Evolutionary conservation across 2,113 vertebrate species (phyloP).

Genomic region (Tenebrosternarchus preto): DNA sequence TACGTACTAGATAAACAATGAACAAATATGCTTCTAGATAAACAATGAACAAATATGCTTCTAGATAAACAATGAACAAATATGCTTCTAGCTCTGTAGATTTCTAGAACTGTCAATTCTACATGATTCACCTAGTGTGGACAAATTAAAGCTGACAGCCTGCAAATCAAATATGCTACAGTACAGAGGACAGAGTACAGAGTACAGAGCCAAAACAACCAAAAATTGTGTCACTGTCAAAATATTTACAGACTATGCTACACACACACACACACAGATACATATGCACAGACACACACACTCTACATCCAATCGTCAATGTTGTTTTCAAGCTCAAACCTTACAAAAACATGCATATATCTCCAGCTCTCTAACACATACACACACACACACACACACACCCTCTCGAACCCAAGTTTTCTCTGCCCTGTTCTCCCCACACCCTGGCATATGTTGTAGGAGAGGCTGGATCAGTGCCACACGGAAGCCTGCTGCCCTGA

Average conservation of each 20-base stretch:
- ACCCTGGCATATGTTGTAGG: conserved; percentile 70
- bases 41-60: not conserved
- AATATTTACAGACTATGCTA: not conserved
- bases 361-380: too few species aligned
- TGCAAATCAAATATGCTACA: too few species aligned
- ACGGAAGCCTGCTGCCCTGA: conserved; percentile 72
- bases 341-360: conserved; percentile 9
- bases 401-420: conserved; percentile 17
- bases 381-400: not conserved
- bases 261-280: not conserved
- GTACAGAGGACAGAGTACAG: too few species aligned
- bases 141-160: not conserved
- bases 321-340: not conserved
- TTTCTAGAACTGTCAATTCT: not conserved
- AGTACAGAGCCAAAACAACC: not conserved
- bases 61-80: not conserved
- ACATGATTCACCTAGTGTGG: not conserved
- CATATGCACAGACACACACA: not conserved
- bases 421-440: conserved; percentile 38
- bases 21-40: not conserved
- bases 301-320: not conserved
- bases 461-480: conserved; percentile 75
- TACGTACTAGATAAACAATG: not conserved
- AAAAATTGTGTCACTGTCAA: not conserved
- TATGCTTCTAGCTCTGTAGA: not conserved